These are phyloP conservation scores for Sesamia inferens DNA, from an alignment of 2,888 invertebrate species.

Conservation along the genomic window DNA sequence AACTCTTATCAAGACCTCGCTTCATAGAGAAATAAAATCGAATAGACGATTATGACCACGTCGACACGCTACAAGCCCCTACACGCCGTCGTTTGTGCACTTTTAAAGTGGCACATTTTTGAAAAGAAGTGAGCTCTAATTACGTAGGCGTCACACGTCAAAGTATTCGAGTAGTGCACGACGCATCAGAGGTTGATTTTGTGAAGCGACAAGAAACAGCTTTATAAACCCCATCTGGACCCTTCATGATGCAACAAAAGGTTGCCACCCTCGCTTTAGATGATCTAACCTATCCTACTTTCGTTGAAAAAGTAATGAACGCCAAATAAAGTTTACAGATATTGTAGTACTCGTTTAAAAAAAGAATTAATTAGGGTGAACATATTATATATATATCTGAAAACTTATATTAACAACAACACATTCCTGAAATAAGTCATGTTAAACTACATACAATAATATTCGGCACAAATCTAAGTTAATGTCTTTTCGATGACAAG, in stretches of 20 bases:
- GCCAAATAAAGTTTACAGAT: background rate
- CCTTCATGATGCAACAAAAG: constrained; percentile 29
- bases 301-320: constrained; percentile 11
- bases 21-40: constrained; percentile 38
- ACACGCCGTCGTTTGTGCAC: constrained; percentile 32
- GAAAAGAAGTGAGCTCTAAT: constrained; percentile 63
- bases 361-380: constrained; percentile 20
- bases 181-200: constrained; percentile 57
- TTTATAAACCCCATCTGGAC: constrained; percentile 48
- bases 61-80: constrained; percentile 11
- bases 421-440: constrained; percentile 11
- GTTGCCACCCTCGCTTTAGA: constrained; percentile 20
- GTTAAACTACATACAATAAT: constrained; percentile 15
- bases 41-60: constrained; percentile 21
- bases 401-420: constrained; percentile 6
- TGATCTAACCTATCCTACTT: constrained; percentile 17
- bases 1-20: constrained; percentile 22
- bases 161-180: constrained; percentile 56
- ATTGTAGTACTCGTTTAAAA: background rate
- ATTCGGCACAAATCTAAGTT: constrained; percentile 9
- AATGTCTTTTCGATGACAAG: constrained; percentile 33
- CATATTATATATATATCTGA: too few species aligned
- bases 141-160: constrained; percentile 60
- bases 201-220: constrained; percentile 49
- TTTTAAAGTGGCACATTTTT: constrained; percentile 54